Conservation (phyloP, 1,140 invertebrate genomes). For the Panagrolaimus sp. region DNA sequence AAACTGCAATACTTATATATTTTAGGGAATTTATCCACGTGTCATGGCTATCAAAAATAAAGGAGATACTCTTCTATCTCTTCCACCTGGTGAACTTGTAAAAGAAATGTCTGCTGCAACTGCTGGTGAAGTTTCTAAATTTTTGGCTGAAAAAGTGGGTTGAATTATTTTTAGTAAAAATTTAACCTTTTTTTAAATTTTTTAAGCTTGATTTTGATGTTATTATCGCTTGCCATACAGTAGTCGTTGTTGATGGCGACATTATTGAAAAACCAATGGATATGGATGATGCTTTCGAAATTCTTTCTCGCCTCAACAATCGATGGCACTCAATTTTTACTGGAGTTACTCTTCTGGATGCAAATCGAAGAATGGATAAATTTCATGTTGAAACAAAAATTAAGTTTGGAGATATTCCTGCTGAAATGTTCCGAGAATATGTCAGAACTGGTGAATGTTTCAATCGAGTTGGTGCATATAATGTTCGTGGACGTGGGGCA, state of each 20-base stretch:
- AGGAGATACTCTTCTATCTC: no score
- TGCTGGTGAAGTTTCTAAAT: no score
- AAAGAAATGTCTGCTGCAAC: no score
- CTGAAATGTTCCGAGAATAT: constrained; percentile 74
- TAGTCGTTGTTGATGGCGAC: constrained; percentile 72
- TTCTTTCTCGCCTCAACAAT: constrained; percentile 72
- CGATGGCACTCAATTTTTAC: constrained; percentile 75
- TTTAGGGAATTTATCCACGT: no score
- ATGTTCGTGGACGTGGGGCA: no score
- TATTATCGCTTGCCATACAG: constrained; percentile 83
- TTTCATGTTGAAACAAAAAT: constrained; percentile 79
- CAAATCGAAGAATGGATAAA: constrained; percentile 59
- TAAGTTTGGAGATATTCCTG: constrained; percentile 71
- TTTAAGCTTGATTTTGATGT: constrained; percentile 67
- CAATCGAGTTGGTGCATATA: constrained; percentile 78
- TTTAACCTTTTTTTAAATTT: constrained; percentile 11
- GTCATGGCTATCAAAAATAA: no score
- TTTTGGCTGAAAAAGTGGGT: no score
- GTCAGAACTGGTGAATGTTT: constrained; percentile 72
- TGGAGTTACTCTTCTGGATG: constrained; percentile 46
- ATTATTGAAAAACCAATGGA: constrained; percentile 85
- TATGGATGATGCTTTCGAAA: constrained; percentile 71
- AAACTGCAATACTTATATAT: no score
- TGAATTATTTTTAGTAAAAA: no score
- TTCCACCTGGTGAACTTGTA: no score